Percentiles rank a stretch among this genome's conserved stretches.
Evolutionary conservation across 2,888 invertebrate genomes (phyloP).

Genomic region (Scaptomyza reducta): DNA sequence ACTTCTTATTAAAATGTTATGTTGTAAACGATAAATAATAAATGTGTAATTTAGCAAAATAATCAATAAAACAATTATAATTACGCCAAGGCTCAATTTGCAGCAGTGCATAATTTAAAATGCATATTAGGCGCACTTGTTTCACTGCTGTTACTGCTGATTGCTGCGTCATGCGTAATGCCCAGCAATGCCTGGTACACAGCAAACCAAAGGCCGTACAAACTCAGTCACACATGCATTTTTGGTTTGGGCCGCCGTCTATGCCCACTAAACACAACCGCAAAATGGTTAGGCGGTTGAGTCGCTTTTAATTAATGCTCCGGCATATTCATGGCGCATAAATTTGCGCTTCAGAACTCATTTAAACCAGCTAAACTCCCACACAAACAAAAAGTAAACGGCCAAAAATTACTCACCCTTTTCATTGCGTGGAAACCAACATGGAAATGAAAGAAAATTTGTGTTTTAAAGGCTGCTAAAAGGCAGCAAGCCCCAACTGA

Average conservation of each 20-base stretch:
- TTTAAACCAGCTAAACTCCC: conserved; percentile 5
- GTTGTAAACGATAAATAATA: background rate
- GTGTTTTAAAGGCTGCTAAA: conserved; percentile 14
- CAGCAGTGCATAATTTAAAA: conserved; percentile 43
- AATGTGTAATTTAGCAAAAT: background rate
- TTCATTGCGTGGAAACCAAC: conserved; percentile 33
- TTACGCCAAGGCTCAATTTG: conserved; percentile 15
- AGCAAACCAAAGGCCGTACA: conserved; percentile 6
- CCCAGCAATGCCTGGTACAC: conserved; percentile 43
- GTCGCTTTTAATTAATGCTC: conserved; percentile 74
- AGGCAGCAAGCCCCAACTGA: conserved; percentile 12
- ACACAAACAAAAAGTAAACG: conserved; percentile 10
- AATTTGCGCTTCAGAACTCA: conserved; percentile 49
- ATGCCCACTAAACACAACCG: conserved; percentile 51
- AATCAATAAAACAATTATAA: background rate
- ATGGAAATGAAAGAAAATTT: conserved; percentile 27
- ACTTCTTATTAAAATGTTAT: too few species aligned
- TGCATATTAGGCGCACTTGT: conserved; percentile 47
- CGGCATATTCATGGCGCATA: conserved; percentile 62
- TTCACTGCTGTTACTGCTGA: conserved; percentile 5
- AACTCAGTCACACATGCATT: conserved; percentile 9
- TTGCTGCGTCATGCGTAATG: conserved; percentile 39
- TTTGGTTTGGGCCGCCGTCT: conserved; percentile 2
- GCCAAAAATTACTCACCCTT: conserved; percentile 27
- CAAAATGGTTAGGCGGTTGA: conserved; percentile 58